Percentiles rank a stretch among this genome's conserved stretches.
These are phyloP conservation scores for Alosa sapidissima DNA, from an alignment of 2,797 vertebrate genomes.

Conservation along the genomic window DNA sequence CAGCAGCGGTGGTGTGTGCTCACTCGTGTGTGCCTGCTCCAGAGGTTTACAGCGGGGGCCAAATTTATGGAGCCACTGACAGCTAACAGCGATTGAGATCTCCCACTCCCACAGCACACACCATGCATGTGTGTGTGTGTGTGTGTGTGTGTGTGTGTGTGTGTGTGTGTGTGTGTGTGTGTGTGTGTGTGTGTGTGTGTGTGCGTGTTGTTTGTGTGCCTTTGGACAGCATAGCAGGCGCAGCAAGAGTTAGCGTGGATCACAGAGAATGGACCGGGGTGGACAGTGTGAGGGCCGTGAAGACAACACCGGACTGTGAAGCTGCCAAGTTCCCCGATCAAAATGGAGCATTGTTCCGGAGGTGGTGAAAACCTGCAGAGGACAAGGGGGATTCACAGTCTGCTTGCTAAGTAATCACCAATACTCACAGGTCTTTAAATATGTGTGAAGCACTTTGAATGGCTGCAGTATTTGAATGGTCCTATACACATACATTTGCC, in stretches of 20 bases:
- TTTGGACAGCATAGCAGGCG: background rate
- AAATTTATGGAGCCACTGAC: constrained; percentile 45
- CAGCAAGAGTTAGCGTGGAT: background rate
- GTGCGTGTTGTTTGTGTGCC: background rate
- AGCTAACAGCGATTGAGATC: constrained; percentile 43
- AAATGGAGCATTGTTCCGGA: background rate
- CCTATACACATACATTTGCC: too few species aligned
- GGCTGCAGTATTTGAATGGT: too few species aligned
- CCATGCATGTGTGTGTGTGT: background rate
- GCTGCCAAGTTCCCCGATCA: background rate
- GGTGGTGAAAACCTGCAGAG: background rate
- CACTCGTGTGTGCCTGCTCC: background rate
- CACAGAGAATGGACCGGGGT: background rate
- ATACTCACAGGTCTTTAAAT: background rate
- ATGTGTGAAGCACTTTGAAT: too few species aligned
- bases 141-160: constrained; percentile 6
- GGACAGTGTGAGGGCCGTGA: background rate
- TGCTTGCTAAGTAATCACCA: background rate
- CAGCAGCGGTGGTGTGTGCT: constrained; percentile 31
- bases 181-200: background rate
- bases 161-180: background rate
- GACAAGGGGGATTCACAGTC: background rate
- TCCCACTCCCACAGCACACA: constrained; percentile 31
- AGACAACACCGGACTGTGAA: background rate
- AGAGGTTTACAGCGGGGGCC: background rate